These are phyloP conservation scores for Pangasius djambal DNA, from an alignment of 2,797 vertebrate genomes.

Conservation along the genomic window DNA sequence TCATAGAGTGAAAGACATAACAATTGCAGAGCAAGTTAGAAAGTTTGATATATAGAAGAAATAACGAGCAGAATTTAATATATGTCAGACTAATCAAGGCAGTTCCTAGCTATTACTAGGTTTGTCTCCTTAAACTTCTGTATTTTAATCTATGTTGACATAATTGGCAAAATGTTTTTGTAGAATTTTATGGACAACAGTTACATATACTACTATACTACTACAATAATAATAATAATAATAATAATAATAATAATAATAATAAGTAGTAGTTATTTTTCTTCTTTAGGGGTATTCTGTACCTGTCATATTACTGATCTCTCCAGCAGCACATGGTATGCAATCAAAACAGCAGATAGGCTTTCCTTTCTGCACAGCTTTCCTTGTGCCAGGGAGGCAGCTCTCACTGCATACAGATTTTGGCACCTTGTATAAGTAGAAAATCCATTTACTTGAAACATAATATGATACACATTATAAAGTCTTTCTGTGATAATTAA, in stretches of 20 bases:
- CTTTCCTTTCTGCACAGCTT: constrained; percentile 68
- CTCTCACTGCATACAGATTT: constrained; percentile 68
- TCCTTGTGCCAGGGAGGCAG: constrained; percentile 67
- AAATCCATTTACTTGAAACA: not conserved
- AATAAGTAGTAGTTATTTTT: too few relatives aligned
- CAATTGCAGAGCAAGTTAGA: constrained; percentile 28
- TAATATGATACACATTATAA: not conserved
- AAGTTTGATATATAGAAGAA: not conserved
- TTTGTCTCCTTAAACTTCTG: too few relatives aligned
- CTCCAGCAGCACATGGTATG: constrained; percentile 69
- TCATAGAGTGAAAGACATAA: constrained; percentile 56
- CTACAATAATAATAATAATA: too few relatives aligned
- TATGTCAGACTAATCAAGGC: too few relatives aligned
- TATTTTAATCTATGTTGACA: too few relatives aligned
- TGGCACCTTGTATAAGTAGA: constrained; percentile 55
- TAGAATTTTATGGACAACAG: too few relatives aligned
- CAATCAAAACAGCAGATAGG: constrained; percentile 68
- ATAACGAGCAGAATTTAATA: too few relatives aligned
- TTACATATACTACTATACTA: too few relatives aligned
- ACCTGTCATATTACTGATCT: constrained; percentile 73
- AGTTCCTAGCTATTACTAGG: too few relatives aligned
- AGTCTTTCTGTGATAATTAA: not conserved
- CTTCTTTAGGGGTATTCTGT: not conserved
- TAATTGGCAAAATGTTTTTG: too few relatives aligned
- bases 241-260: too few relatives aligned